Percentiles rank a stretch among this genome's conserved stretches.
Evolutionary conservation across 2,797 vertebrate species (phyloP).

Genomic region (Sebastes flavidus): DNA sequence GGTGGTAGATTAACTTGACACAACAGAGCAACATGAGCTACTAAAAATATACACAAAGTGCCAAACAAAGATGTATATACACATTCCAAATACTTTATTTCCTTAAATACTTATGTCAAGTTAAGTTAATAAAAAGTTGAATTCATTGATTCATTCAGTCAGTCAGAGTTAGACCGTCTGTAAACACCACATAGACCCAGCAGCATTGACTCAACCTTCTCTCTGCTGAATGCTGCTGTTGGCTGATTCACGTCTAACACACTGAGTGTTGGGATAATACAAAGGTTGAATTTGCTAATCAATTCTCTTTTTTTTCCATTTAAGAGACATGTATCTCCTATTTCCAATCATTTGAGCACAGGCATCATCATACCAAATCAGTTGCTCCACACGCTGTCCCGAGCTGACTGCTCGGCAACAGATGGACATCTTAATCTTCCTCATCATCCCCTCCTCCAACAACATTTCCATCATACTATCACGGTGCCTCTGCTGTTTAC

Average conservation of each 20-base stretch:
- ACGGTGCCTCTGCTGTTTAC: slow-evolving; percentile 24
- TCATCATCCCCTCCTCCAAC: slow-evolving; percentile 46
- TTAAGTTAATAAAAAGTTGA: background rate
- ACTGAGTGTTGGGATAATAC: background rate
- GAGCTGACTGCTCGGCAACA: slow-evolving; percentile 49
- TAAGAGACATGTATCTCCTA: background rate
- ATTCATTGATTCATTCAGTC: background rate
- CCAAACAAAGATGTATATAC: background rate
- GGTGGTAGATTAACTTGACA: background rate
- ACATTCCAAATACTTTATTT: background rate
- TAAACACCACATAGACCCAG: background rate
- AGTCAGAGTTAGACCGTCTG: background rate
- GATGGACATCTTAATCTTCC: slow-evolving; percentile 71
- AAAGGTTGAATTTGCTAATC: background rate
- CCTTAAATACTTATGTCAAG: background rate
- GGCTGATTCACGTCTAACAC: background rate
- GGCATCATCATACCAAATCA: slow-evolving; percentile 10
- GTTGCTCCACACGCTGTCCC: slow-evolving; percentile 26
- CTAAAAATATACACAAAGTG: background rate
- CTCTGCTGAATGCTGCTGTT: background rate
- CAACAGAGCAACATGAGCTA: background rate
- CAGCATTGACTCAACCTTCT: background rate
- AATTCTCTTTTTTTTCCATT: background rate
- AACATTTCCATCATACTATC: slow-evolving; percentile 24
- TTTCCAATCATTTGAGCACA: slow-evolving; percentile 6